Evolutionary conservation across 2,888 invertebrate genomes (phyloP), one percentile per base, ranked within the genome.

Genomic region (Bombyx huttoni): DNA sequence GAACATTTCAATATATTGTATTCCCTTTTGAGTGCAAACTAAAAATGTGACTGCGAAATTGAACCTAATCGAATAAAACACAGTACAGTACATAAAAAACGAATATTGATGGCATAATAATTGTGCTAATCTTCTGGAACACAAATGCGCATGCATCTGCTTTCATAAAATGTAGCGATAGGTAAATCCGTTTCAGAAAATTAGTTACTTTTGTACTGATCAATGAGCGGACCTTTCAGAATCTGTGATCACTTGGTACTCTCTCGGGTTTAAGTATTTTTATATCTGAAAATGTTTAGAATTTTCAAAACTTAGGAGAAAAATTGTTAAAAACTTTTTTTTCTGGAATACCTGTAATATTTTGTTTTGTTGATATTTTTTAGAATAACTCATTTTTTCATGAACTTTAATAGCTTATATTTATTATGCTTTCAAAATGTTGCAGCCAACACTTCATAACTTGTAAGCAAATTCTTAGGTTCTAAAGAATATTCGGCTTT

Each of bases 221-320:
- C 69, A 55, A 75, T 70, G 77, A 78, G 70, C 85, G 85, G 85
- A 78, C 63, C 67, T 76, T 76, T 85, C 81, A 76, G 72, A 85
- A 87, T 87, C 87, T 87, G 87, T 88, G 87, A 88, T 87, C 81
- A 86, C 82, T 78, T 86, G 82, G 87, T 88, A 88, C 88, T 88
- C 88, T 87, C 85, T 87, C 73, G 76, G 75, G 80, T 74, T 83
- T 81, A 85, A 83, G 82, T 80, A 76, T 70, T 80, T 81, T 82
- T 79, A 76, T 78, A 81, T 68, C 73, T 76, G 68, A 74, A 78
- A 73, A 75, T 71, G 59, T 68, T 64, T 59, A 70, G 67, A 40
- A 63, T 61, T 60, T 73, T 72, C 66, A 69, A 71, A 73, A 67
- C 57, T 65, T 67, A 66, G 60, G 61, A 54, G 54, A 61, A 65